Evolutionary conservation across 1,140 invertebrate species (phyloP).

Genomic region (Sipha flava): DNA sequence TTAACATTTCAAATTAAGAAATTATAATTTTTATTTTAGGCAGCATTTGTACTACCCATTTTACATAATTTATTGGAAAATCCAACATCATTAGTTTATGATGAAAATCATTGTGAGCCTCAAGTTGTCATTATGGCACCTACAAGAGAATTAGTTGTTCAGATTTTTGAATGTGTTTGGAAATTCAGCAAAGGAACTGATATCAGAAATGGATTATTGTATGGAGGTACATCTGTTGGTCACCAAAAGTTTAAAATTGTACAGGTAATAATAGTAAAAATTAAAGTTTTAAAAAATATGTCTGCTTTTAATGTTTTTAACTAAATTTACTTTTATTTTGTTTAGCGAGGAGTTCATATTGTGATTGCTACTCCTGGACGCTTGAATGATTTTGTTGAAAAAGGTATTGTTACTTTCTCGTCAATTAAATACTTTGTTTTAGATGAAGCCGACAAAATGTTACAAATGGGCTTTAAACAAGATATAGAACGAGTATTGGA

Average conservation of each 20-base stretch:
- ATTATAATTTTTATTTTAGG: conserved; percentile 41
- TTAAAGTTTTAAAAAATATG: not conserved
- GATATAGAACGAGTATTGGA: conserved; percentile 67
- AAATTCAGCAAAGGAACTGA: conserved; percentile 74
- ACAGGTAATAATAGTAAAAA: not conserved
- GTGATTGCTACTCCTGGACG: conserved; percentile 90
- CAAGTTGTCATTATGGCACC: conserved; percentile 50
- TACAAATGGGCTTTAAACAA: conserved; percentile 82
- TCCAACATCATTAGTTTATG: not conserved
- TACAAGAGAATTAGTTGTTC: conserved; percentile 80
- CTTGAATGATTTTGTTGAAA: conserved; percentile 73
- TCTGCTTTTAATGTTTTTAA: not conserved
- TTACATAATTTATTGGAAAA: conserved; percentile 51
- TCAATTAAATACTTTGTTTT: conserved; percentile 73
- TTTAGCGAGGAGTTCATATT: conserved; percentile 67
- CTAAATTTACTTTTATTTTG: not conserved
- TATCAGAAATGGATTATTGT: conserved; percentile 62
- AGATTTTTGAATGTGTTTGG: conserved; percentile 75
- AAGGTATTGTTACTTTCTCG: conserved; percentile 61
- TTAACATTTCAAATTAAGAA: not conserved
- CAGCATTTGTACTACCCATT: conserved; percentile 88
- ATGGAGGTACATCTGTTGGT: conserved; percentile 68
- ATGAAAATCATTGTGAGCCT: conserved; percentile 11
- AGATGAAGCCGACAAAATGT: conserved; percentile 94
- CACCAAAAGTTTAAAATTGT: conserved; percentile 8